A percentile compares a stretch with the other conserved stretches of the same genome.
Evolutionary conservation across 2,113 vertebrate genomes (phyloP).

Genomic region (Barnardius zonarius): DNA sequence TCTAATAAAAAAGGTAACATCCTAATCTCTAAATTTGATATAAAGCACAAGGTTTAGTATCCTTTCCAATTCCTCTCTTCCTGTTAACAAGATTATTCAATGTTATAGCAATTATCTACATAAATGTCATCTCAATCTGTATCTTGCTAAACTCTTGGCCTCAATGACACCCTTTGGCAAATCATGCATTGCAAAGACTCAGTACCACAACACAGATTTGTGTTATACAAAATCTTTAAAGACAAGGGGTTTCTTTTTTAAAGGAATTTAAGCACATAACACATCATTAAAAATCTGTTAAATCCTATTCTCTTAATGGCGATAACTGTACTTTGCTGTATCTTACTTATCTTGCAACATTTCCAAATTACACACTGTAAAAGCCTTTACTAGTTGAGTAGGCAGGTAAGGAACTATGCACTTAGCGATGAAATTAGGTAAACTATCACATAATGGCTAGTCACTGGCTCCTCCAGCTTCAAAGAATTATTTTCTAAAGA

Average conservation of each 20-base stretch:
- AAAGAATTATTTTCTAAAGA: not conserved
- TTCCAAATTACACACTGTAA: not conserved
- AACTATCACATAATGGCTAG: not conserved
- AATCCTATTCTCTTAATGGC: not conserved
- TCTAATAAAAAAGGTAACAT: not conserved
- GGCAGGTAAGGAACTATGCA: not conserved
- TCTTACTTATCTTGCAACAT: conserved; percentile 4
- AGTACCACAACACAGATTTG: not conserved
- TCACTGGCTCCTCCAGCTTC: not conserved
- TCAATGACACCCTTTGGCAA: not conserved
- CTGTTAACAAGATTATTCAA: not conserved
- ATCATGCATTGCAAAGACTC: not conserved
- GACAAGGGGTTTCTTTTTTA: not conserved
- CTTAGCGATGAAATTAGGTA: not conserved
- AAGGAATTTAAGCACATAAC: not conserved
- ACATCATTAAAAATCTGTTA: not conserved
- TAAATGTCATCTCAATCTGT: not conserved
- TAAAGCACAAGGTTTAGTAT: not conserved
- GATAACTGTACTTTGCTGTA: not conserved
- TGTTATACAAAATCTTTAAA: not conserved
- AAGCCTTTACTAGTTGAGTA: not conserved
- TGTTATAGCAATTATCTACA: not conserved
- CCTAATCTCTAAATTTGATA: not conserved
- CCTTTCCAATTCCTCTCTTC: not conserved
- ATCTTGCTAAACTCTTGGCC: not conserved